Evolutionary conservation across 2,888 invertebrate species (phyloP), one percentile per base, ranked within the genome.

Genomic region (Eupithecia subumbrata): DNA sequence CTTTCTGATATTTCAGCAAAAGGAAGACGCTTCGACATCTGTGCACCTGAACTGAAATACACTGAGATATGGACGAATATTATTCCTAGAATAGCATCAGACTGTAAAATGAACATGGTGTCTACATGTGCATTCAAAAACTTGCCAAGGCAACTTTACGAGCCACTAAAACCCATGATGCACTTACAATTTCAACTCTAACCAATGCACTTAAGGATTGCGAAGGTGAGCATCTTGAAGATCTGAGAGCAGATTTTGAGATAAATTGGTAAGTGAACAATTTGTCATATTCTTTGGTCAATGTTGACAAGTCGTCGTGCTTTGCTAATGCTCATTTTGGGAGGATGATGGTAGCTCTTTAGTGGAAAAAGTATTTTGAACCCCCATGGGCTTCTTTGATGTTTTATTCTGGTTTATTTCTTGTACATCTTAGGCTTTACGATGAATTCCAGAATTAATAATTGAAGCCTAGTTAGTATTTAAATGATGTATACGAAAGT

Each of bases 81-180:
- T 89, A 90, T 94, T 94, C 94, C 93, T 94, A 93, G 94, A 94
- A 94, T 94, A 94, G 94, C 94, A 92, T 84, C 93, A 92, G 94
- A 93, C 93, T 92, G 93, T 93, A 92, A 94, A 94, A 94, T 92
- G 93, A 91, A 92, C 84, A 88, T 85, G 89, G 88, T 88, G 90
- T 90, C 89, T 91, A 89, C 93, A 93, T 91, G 89, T 92, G 94
- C 92, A 89, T 89, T 90, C 91, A 90, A 92, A 94, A 93, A 89
- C 87, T 87, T 87, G 83, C 79, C 79, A 82, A 75, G 81, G 81
- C 88, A 86, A 87, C 81, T 78, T 80, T 83, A 83, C 78, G 76
- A 75, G 82, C 77, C 72, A 73, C 77, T 78, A 48, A 72, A 66
- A 73, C 76, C 76, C 68, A 43, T 37, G 40, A 73, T 74, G 48